Percentiles rank a stretch among this genome's conserved stretches.
Conservation (phyloP, 2,797 vertebrate species). For the Microcaecilia unicolor region DNA sequence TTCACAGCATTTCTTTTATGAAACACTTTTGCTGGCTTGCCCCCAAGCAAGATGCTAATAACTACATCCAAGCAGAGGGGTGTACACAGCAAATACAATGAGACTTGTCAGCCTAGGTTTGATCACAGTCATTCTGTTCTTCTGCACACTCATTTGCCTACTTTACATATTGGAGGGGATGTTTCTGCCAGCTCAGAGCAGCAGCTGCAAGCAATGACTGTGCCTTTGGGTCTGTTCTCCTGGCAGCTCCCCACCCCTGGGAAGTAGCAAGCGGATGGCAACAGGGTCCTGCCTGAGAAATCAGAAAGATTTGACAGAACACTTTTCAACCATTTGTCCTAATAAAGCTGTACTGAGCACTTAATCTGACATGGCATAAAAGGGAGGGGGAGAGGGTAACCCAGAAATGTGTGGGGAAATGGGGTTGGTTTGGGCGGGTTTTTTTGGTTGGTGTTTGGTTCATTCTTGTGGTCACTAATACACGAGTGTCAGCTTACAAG, state of each 20-base stretch:
- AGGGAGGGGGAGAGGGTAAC: too few species aligned
- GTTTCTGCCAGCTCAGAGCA: conserved; percentile 26
- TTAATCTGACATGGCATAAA: too few species aligned
- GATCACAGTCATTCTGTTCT: conserved; percentile 27
- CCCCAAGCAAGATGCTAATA: conserved; percentile 29
- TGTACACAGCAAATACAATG: not conserved
- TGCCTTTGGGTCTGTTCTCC: conserved; percentile 38
- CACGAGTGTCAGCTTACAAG: too few species aligned
- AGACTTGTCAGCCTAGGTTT: conserved; percentile 18
- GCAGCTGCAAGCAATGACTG: conserved; percentile 38
- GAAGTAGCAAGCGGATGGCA: conserved; percentile 41
- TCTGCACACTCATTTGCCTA: conserved; percentile 31
- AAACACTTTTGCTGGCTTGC: conserved; percentile 15
- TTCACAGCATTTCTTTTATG: not conserved
- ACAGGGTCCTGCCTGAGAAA: conserved; percentile 34
- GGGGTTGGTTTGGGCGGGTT: too few species aligned
- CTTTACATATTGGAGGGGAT: conserved; percentile 21
- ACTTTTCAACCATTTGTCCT: conserved; percentile 34
- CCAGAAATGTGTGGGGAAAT: not conserved
- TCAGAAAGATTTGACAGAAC: conserved; percentile 21
- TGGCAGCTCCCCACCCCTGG: too few species aligned
- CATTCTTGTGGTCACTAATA: too few species aligned
- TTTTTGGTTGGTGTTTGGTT: too few species aligned
- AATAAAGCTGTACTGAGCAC: conserved; percentile 17
- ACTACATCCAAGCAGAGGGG: conserved; percentile 17